Evolutionary conservation across 1,140 invertebrate species (phyloP), one percentile per base, ranked within the genome.

Genomic region (Penaeus indicus): DNA sequence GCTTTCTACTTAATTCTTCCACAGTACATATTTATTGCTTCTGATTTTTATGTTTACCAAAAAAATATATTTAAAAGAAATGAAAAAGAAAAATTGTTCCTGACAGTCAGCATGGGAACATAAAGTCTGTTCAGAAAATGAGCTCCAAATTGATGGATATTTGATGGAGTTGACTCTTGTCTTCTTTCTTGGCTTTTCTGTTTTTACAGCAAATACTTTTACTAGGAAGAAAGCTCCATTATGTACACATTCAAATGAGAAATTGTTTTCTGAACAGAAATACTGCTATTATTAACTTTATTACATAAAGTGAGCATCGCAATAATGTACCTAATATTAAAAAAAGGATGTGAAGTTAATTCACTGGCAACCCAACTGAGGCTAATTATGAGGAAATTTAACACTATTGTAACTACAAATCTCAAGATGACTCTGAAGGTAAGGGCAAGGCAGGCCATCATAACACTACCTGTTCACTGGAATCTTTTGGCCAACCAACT

Each of bases 51-150:
- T 75, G 19, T 88, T 42, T 61, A 54, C 54, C 54, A 54, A 54
- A 54, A 54, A 54, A 2, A 42, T 42, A 42, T 42, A 42, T 42
- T 42, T 42, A 7, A 42, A 42, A 16, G 54, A 64, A 77, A 78
- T 72, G 69, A 78, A 25, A 54, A 64, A 77, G 62, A 83, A 82
- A 84, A 47, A 64, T 77, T 88, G 69, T 88, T 88, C 64, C 80
- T 88, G 80, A 88, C 86, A 88, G 80, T 88, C 86, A 88, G 86
- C 86, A 88, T 84, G 81, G 86, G 86, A 88, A 88, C 80, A 83
- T 72, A 67, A 60, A 80, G 32, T 54, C 22, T 62, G 54, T 54
- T 54, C 54, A 54, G 54, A 54, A 54, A 54, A 54, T 54, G 8
- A 54, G 54, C 16, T 54, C 54, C 10, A 54, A 13, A 54, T 54